Evolutionary conservation across 1,140 invertebrate species (phyloP), one percentile per base, ranked within the genome.

Genomic region (Ephestia elutella): DNA sequence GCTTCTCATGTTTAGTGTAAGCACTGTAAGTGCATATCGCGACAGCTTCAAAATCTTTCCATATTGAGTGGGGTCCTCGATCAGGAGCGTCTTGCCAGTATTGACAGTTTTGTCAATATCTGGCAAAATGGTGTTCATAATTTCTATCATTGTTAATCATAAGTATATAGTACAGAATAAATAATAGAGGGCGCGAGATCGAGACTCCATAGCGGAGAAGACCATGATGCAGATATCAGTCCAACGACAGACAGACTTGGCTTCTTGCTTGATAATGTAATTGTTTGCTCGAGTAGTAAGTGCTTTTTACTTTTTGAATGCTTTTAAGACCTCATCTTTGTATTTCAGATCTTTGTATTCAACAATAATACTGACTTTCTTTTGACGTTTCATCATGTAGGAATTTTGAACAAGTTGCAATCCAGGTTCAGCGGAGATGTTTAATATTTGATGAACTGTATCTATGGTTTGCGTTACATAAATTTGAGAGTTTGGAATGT

Each of bases 1-100:
- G n/a, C 51, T 54, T 54, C 51, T 54, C 3, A 54, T 54, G 25
- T 54, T 54, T 54, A 25, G 51, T 11, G 51, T 30, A 25, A 54
- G 13, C n/a, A 28, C 13, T 5, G 15, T 54, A 28, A 54, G 21
- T 9, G 18, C 20, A n/a, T 54, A n/a, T 28, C 11, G 11, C 56
- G n/a, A 21, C 49, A 17, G 18, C 49, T 49, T 44, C 10, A 11
- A 35, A 25, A 17, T 21, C n/a, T 2, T 17, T 25, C 15, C 18
- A 15, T 1, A 54, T 5, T 21, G 13, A 48, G 11, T 48, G 11
- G 11, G 38, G 11, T 48, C 15, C 38, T 48, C 38, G 11, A 13
- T 13, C 11, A 13, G 11, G 11, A 28, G 3, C 15, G 15, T 13
- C 2, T 5, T 48, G 38, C 15, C 38, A 48, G 15, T 4, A 48